phyloP scores from a whole-genome alignment of 2,888 invertebrate genomes.

The Drosophila seclusa region DNA sequence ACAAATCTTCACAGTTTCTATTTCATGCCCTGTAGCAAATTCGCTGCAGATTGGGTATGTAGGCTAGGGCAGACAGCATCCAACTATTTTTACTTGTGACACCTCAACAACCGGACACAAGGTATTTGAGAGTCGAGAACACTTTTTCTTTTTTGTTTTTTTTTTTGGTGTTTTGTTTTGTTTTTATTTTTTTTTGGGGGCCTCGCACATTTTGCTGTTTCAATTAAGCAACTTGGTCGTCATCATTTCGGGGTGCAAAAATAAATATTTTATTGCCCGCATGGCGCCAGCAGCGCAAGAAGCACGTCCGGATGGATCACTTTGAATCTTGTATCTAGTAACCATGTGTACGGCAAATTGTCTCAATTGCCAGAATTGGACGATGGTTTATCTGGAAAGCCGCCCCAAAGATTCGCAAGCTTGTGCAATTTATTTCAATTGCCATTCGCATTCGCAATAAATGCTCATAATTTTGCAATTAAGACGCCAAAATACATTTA shows the following conservation, averaged over 20 bases:
- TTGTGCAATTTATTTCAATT: conserved; percentile 70
- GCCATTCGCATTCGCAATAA: conserved; percentile 51
- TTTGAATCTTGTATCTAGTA: conserved; percentile 32
- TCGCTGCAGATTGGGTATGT: not conserved
- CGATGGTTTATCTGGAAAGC: conserved; percentile 48
- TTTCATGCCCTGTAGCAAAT: not conserved
- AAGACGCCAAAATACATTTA: conserved; percentile 59
- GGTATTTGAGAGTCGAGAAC: not conserved
- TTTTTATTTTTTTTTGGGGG: conserved; percentile 20
- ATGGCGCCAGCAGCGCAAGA: conserved; percentile 64
- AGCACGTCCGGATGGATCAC: conserved; percentile 39
- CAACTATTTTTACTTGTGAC: not conserved
- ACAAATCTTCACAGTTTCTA: conserved; percentile 40
- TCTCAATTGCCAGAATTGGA: conserved; percentile 39
- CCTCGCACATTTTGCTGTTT: conserved; percentile 52
- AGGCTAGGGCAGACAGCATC: not conserved
- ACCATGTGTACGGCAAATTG: conserved; percentile 6
- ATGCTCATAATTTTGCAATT: conserved; percentile 70
- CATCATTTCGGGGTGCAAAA: conserved; percentile 62
- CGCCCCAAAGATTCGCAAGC: conserved; percentile 35
- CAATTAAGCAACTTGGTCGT: conserved; percentile 62
- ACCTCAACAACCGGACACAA: not conserved
- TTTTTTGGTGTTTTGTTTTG: not conserved
- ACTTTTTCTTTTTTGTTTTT: not conserved
- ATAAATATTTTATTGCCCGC: conserved; percentile 73